Evolutionary conservation across 2,113 vertebrate genomes (phyloP), one percentile per base, ranked within the genome.

Genomic region (Tupaia chinensis): DNA sequence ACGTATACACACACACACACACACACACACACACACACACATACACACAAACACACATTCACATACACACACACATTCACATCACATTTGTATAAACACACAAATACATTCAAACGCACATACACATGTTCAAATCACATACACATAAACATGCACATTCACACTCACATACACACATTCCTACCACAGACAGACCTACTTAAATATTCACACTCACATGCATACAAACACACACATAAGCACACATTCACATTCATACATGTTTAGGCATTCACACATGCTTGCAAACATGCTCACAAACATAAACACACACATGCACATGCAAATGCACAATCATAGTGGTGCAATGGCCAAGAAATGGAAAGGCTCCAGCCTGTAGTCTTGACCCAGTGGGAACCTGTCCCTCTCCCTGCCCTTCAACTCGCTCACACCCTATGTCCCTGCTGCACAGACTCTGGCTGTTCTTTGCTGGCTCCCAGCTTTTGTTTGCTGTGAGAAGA

Each of bases 391-490:
- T 2, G 5, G 29, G 76, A 32, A 73, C 4, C 53, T 1, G 1
- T 2, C 13, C 29, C 29, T 32, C 25, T n/a, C n/a, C n/a, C 7
- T 25, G 53, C n/a, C 34, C 27, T 14, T 27, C 34, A 63, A 12
- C 2, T 15, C 2, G 0, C 25, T 23, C 44, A 1, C 0, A 0
- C 23, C 77, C 22, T 6, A 4, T 0, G 9, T 29, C 34, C 2
- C 60, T 7, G 11, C 27, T 19, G 14, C 74, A 25, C 4, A 80
- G 44, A 53, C 29, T 68, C 54, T 15, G 19, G 29, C 27, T 23
- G 44, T 66, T 60, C 70, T 65, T 14, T 3, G 29, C 61, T 5
- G 6, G 70, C 32, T 85, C 76, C 29, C 9, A n/a, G 60, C 63
- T 20, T 44, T 68, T 7, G 15, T 78, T 58, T 93, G 13, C 27